phyloP scores from a whole-genome alignment of 2,797 vertebrate species.

The Sebastes vulpes region DNA sequence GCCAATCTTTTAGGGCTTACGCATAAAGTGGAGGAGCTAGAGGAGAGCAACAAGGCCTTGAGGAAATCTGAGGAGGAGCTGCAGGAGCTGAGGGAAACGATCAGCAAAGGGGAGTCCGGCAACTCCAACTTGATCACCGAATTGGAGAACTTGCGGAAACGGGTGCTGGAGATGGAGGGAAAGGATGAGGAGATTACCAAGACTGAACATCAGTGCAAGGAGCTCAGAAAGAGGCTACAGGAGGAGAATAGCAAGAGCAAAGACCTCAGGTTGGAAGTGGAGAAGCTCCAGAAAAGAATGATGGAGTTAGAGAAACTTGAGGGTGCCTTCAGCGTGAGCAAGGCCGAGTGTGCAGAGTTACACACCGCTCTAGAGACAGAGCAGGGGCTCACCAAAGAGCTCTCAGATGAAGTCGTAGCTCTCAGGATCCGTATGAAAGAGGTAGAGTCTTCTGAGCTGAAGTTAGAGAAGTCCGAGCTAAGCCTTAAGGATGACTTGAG shows the following conservation, averaged over 20 bases:
- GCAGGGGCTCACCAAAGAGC: slow-evolving; percentile 91
- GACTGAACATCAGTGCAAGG: slow-evolving; percentile 93
- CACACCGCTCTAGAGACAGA: slow-evolving; percentile 91
- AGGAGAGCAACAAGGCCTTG: slow-evolving; percentile 90
- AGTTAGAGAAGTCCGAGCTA: slow-evolving; percentile 94
- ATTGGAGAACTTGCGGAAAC: slow-evolving; percentile 93
- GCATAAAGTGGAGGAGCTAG: slow-evolving; percentile 92
- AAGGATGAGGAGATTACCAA: slow-evolving; percentile 98
- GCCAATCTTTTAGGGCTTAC: slow-evolving; percentile 89
- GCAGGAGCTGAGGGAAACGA: slow-evolving; percentile 92
- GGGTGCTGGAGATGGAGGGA: slow-evolving; percentile 95
- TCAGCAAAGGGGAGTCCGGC: slow-evolving; percentile 93
- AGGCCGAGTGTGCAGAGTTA: slow-evolving; percentile 91
- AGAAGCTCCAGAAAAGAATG: slow-evolving; percentile 95
- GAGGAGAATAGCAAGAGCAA: slow-evolving; percentile 92
- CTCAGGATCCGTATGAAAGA: slow-evolving; percentile 95
- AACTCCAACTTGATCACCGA: slow-evolving; percentile 94
- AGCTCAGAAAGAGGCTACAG: slow-evolving; percentile 92
- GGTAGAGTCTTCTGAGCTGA: slow-evolving; percentile 93
- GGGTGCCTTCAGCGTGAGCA: slow-evolving; percentile 90
- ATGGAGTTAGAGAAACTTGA: slow-evolving; percentile 94
- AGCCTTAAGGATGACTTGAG: slow-evolving; percentile 96
- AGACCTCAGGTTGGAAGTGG: slow-evolving; percentile 92
- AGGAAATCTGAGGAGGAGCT: slow-evolving; percentile 94
- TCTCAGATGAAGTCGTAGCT: slow-evolving; percentile 92